Evolutionary conservation across 2,888 invertebrate species (phyloP).

Genomic region (Lasioglossum villosulum): DNA sequence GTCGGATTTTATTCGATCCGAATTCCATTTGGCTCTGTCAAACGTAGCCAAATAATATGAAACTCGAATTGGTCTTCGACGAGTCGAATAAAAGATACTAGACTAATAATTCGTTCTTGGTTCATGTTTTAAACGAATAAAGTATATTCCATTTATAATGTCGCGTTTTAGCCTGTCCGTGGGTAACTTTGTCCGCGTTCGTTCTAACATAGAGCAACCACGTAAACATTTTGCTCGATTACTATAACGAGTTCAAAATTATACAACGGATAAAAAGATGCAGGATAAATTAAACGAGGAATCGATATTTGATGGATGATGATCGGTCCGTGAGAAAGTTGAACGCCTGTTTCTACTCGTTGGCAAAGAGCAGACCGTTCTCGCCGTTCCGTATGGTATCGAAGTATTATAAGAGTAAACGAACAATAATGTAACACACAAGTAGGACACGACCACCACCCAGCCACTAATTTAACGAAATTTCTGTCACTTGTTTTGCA

Average conservation of each 20-base stretch:
- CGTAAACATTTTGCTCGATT: too few relatives aligned
- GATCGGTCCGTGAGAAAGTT: not conserved
- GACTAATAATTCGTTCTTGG: not conserved
- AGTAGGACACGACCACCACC: slow-evolving; percentile 59
- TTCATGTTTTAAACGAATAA: not conserved
- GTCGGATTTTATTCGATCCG: not conserved
- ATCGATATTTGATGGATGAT: not conserved
- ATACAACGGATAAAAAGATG: too few relatives aligned
- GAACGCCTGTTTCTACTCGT: not conserved
- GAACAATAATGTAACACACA: slow-evolving; percentile 38
- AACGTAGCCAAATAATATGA: not conserved
- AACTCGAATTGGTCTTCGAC: not conserved
- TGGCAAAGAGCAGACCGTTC: not conserved
- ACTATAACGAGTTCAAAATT: too few relatives aligned
- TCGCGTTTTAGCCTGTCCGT: too few relatives aligned
- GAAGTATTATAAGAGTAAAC: not conserved
- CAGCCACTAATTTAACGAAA: slow-evolving; percentile 77
- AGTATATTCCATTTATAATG: not conserved
- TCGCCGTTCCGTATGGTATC: not conserved
- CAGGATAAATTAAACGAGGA: too few relatives aligned
- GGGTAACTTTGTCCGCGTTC: too few relatives aligned
- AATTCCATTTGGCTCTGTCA: not conserved
- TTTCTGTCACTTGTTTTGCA: slow-evolving; percentile 80
- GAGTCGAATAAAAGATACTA: not conserved
- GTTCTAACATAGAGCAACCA: too few relatives aligned